These are phyloP conservation scores for Metaphire vulgaris DNA, from an alignment of 1,140 invertebrate genomes.

Conservation along the genomic window DNA sequence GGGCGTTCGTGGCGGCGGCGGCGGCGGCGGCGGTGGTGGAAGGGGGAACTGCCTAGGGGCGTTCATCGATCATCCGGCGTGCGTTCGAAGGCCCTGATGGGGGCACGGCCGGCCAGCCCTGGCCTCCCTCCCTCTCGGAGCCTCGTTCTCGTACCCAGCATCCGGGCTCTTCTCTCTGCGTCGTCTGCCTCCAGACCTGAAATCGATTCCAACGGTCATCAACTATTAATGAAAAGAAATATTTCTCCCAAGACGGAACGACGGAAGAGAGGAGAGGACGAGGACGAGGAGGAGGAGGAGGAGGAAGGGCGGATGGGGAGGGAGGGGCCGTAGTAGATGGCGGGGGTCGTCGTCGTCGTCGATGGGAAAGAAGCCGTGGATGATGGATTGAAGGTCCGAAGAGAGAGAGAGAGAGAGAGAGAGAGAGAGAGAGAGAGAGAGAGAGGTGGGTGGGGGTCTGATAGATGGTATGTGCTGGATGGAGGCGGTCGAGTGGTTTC, in stretches of 20 bases:
- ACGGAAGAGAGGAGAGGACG: not conserved
- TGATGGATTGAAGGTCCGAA: too few relatives aligned
- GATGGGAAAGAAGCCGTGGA: too few relatives aligned
- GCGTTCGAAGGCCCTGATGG: not conserved
- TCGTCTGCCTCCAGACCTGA: not conserved
- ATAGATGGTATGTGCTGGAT: too few relatives aligned
- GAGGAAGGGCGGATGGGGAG: not conserved
- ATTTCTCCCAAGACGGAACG: not conserved
- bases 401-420: too few relatives aligned
- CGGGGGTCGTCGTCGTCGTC: too few relatives aligned
- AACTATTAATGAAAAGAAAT: not conserved
- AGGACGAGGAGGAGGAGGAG: not conserved
- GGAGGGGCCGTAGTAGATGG: too few relatives aligned
- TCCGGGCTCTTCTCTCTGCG: not conserved
- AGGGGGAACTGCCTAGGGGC: not conserved
- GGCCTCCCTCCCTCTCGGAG: not conserved
- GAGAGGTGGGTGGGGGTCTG: too few relatives aligned
- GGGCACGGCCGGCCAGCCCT: too few relatives aligned
- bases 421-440: too few relatives aligned
- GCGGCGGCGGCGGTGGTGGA: not conserved
- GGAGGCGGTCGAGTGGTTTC: too few relatives aligned
- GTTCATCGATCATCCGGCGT: not conserved
- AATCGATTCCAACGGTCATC: not conserved
- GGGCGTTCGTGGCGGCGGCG: not conserved
- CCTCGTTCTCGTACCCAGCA: too few relatives aligned